phyloP scores from a whole-genome alignment of 2,113 vertebrate genomes.

The Cynocephalus volans region DNA sequence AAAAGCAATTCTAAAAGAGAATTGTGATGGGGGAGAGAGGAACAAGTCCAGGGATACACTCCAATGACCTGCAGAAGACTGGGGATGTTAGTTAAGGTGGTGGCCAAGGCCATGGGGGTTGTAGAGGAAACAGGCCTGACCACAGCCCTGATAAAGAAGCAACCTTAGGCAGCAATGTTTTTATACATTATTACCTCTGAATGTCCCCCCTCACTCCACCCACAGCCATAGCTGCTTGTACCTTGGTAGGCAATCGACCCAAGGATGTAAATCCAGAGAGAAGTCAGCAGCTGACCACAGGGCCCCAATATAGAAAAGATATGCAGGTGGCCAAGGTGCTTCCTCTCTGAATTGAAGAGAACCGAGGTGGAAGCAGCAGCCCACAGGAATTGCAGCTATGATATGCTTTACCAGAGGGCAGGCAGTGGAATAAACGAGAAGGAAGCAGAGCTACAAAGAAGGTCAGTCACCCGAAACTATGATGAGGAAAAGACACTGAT shows the following conservation, averaged over 20 bases:
- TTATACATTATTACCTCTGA: not conserved
- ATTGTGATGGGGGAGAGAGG: not conserved
- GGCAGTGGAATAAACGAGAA: not conserved
- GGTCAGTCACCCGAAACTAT: constrained; percentile 30
- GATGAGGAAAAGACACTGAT: not conserved
- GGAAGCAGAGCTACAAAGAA: not conserved
- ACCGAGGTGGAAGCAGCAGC: too few relatives aligned
- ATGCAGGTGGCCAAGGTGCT: not conserved
- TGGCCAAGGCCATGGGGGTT: not conserved
- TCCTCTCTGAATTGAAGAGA: not conserved
- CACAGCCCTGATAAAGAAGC: not conserved
- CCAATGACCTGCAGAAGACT: not conserved
- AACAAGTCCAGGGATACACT: not conserved
- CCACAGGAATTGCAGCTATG: not conserved
- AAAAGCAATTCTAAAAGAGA: not conserved
- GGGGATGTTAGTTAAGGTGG: not conserved
- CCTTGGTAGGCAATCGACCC: not conserved
- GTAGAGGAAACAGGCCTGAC: not conserved
- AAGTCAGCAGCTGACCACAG: not conserved
- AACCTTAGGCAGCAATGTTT: not conserved
- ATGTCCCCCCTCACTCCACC: too few relatives aligned
- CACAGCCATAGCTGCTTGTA: not conserved
- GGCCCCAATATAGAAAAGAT: not conserved
- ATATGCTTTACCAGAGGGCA: not conserved
- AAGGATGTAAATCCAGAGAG: not conserved